These are phyloP conservation scores for Acropternis orthonyx DNA, from an alignment of 2,797 vertebrate genomes.

Conservation along the genomic window DNA sequence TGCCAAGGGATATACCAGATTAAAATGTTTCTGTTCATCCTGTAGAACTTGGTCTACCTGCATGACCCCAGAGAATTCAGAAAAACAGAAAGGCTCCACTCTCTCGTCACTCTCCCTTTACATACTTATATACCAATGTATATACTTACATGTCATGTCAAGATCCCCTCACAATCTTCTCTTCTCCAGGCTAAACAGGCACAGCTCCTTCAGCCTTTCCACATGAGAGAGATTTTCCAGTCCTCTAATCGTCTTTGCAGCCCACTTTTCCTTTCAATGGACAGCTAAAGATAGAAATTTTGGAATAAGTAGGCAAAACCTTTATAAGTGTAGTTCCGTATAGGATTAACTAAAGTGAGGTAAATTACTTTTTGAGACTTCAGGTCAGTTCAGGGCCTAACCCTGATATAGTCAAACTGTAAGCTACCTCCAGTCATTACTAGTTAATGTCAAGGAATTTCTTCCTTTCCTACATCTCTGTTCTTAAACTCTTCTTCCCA, in stretches of 20 bases:
- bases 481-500: not conserved
- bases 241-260: not conserved
- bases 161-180: not conserved
- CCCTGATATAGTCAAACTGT: not conserved
- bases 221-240: not conserved
- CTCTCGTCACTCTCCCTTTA: not conserved
- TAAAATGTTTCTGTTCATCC: not conserved
- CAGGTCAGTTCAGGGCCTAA: not conserved
- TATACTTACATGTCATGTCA: not conserved
- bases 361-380: not conserved
- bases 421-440: not conserved
- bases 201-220: rapidly evolving
- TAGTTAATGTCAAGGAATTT: not conserved
- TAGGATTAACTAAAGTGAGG: not conserved
- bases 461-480: not conserved
- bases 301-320: not conserved
- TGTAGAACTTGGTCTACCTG: not conserved
- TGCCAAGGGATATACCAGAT: not conserved
- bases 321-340: not conserved
- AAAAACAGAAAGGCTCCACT: not conserved
- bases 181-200: not conserved
- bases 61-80: not conserved
- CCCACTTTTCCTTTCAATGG: not conserved
- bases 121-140: not conserved
- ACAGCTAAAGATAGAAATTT: not conserved